Evolutionary conservation across 2,797 vertebrate genomes (phyloP).

Genomic region (Avahi laniger): DNA sequence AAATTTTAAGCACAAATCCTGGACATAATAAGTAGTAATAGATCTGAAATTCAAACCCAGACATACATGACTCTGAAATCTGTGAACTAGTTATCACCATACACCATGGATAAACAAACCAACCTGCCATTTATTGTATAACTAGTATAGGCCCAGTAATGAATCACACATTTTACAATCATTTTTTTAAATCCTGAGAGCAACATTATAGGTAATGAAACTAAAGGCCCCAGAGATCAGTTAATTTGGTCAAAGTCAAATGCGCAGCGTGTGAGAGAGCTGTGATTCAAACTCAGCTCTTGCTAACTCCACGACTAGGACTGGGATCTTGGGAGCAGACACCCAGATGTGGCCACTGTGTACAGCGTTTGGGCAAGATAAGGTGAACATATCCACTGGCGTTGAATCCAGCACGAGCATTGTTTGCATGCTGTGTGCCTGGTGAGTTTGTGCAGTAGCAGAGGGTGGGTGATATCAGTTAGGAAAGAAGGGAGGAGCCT

Average conservation of each 20-base stretch:
- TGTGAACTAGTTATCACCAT: not conserved
- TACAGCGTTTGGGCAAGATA: not conserved
- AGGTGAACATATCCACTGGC: not conserved
- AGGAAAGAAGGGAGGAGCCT: not conserved
- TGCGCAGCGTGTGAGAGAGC: not conserved
- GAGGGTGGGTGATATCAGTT: not conserved
- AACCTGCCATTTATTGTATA: not conserved
- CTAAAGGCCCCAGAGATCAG: not conserved
- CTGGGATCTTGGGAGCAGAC: not conserved
- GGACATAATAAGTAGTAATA: not conserved
- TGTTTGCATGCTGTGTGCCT: not conserved
- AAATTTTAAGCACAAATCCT: not conserved
- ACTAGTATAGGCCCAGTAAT: not conserved
- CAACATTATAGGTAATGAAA: not conserved
- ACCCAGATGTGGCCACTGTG: not conserved
- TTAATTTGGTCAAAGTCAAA: not conserved
- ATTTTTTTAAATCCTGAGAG: not conserved
- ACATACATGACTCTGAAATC: not conserved
- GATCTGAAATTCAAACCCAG: not conserved
- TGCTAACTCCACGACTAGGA: not conserved
- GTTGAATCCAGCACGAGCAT: rapidly evolving
- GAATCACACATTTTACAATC: not conserved
- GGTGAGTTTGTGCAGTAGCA: not conserved
- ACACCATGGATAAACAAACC: not conserved
- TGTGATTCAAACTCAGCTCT: not conserved